phyloP scores from a whole-genome alignment of 2,888 invertebrate genomes.

The Ceraclea dissimilis region DNA sequence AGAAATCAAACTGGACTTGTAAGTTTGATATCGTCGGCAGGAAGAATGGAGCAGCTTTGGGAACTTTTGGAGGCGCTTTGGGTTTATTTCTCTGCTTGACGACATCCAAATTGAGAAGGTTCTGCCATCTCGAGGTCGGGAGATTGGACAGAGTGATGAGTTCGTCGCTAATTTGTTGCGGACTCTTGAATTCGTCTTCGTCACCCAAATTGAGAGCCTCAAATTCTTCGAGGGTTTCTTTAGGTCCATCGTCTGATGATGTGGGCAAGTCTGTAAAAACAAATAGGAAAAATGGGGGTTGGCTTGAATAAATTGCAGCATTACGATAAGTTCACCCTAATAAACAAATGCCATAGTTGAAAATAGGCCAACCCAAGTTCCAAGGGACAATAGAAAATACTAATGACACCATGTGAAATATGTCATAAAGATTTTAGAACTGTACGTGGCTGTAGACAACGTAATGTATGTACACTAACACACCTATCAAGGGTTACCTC shows the following conservation, averaged over 20 bases:
- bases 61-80: constrained; percentile 69
- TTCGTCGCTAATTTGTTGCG: constrained; percentile 66
- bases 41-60: constrained; percentile 92
- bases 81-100: constrained; percentile 89
- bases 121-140: constrained; percentile 86
- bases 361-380: too few relatives aligned
- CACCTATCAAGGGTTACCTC: too few relatives aligned
- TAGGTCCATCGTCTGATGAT: constrained; percentile 29
- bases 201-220: constrained; percentile 36
- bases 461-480: too few relatives aligned
- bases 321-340: too few relatives aligned
- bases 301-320: too few relatives aligned
- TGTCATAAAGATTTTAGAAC: too few relatives aligned
- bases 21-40: constrained; percentile 82
- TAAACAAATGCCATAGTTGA: too few relatives aligned
- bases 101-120: constrained; percentile 76
- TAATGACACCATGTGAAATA: too few relatives aligned
- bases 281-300: too few relatives aligned
- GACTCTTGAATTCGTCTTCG: constrained; percentile 60
- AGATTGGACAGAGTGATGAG: constrained; percentile 80
- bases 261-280: constrained; percentile 36
- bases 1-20: constrained; percentile 72
- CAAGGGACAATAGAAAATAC: too few relatives aligned
- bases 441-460: too few relatives aligned
- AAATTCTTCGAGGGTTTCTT: constrained; percentile 33